These are phyloP conservation scores for Oncorhynchus clarkii DNA, from an alignment of 2,113 vertebrate genomes.

Conservation along the genomic window DNA sequence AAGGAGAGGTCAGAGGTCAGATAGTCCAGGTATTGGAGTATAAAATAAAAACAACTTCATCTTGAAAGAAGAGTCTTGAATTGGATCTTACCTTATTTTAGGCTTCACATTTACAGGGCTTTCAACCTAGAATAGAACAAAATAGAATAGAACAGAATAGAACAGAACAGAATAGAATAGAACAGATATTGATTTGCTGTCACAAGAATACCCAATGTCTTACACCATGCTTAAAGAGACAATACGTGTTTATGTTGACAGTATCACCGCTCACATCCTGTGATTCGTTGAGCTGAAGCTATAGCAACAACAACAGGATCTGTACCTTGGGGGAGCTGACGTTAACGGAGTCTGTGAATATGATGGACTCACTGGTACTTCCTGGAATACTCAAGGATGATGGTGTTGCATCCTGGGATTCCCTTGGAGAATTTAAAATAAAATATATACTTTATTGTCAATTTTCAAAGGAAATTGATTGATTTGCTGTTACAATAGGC, in stretches of 20 bases:
- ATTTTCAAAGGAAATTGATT: too few species aligned
- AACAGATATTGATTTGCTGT: too few species aligned
- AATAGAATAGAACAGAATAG: neutral
- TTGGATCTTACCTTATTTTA: slow-evolving; percentile 52
- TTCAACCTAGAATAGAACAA: slow-evolving; percentile 26
- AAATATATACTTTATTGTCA: neutral
- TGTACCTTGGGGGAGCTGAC: neutral
- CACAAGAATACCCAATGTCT: too few species aligned
- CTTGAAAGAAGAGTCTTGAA: neutral
- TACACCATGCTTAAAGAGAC: too few species aligned
- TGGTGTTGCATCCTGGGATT: slow-evolving; percentile 17
- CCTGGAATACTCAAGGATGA: neutral
- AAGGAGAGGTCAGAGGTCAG: neutral
- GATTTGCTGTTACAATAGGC: too few species aligned
- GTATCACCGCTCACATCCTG: too few species aligned
- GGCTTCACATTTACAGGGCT: slow-evolving; percentile 39
- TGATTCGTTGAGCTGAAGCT: too few species aligned
- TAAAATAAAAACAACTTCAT: neutral
- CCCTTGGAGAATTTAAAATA: slow-evolving; percentile 34
- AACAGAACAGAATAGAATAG: neutral
- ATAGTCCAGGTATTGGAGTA: neutral
- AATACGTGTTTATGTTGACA: neutral
- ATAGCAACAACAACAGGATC: slow-evolving; percentile 8
- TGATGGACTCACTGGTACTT: slow-evolving; percentile 9
- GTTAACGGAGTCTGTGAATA: slow-evolving; percentile 37